These are phyloP conservation scores for Scotopteryx bipunctaria DNA, from an alignment of 2,888 invertebrate species.

Conservation along the genomic window DNA sequence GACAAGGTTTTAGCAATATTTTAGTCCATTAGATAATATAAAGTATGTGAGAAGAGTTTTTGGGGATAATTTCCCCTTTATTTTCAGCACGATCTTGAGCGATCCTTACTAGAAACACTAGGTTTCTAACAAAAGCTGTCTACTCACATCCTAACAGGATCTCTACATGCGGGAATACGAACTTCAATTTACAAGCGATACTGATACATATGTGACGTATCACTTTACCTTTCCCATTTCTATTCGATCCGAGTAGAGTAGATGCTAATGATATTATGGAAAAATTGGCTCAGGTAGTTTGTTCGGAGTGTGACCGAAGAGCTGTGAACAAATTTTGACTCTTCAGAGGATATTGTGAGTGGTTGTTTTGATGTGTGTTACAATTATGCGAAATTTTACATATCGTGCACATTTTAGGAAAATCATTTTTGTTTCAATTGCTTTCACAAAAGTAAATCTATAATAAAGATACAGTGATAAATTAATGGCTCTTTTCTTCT, in stretches of 20 bases:
- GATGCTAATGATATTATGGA: slow-evolving; percentile 67
- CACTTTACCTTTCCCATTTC: slow-evolving; percentile 43
- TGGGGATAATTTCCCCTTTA: too few relatives aligned
- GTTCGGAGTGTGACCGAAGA: slow-evolving; percentile 61
- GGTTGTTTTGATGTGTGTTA: not conserved
- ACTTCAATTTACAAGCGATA: slow-evolving; percentile 36
- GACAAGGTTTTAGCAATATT: too few relatives aligned
- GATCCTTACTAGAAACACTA: not conserved
- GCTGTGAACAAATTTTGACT: not conserved
- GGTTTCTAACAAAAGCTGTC: slow-evolving; percentile 5
- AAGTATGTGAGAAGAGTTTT: too few relatives aligned
- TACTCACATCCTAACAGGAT: slow-evolving; percentile 15
- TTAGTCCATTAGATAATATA: too few relatives aligned
- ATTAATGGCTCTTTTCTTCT: too few relatives aligned
- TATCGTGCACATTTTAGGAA: not conserved
- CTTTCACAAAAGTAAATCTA: too few relatives aligned
- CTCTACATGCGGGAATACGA: slow-evolving; percentile 23
- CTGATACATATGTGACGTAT: slow-evolving; percentile 41
- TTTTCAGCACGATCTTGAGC: too few relatives aligned
- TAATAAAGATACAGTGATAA: too few relatives aligned
- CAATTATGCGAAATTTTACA: not conserved
- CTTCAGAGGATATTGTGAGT: not conserved
- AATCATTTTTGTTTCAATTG: too few relatives aligned
- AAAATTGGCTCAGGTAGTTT: slow-evolving; percentile 63
- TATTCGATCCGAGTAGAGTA: slow-evolving; percentile 42